phyloP scores from a whole-genome alignment of 2,113 vertebrate genomes.

The Neodon shergylaensis region DNA sequence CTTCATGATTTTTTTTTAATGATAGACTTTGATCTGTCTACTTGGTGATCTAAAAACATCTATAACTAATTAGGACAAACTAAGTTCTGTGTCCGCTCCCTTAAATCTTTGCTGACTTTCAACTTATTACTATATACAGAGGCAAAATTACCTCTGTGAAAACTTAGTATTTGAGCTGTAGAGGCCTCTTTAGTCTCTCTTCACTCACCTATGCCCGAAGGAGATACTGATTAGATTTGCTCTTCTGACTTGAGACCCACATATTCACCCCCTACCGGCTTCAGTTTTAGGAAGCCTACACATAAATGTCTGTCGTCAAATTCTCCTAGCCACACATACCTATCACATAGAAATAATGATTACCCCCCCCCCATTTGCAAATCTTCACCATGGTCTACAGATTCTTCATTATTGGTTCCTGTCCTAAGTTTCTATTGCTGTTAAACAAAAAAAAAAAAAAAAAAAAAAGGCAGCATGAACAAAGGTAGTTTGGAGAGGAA shows the following conservation, averaged over 20 bases:
- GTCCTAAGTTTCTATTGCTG: too few relatives aligned
- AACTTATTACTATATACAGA: neutral
- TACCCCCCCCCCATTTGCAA: too few relatives aligned
- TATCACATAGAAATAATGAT: too few relatives aligned
- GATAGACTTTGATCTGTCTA: slow-evolving; percentile 34
- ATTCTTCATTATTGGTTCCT: too few relatives aligned
- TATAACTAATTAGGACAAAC: slow-evolving; percentile 42
- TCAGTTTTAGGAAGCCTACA: neutral
- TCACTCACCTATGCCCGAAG: neutral
- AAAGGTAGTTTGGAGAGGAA: neutral
- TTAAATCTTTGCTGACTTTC: neutral
- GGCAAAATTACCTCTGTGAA: neutral
- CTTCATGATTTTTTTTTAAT: slow-evolving; percentile 29
- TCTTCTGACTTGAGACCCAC: neutral
- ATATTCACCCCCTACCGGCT: neutral
- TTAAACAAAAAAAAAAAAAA: too few relatives aligned
- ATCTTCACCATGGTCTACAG: too few relatives aligned
- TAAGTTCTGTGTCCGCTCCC: neutral
- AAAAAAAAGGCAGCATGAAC: too few relatives aligned
- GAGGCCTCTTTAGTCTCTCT: neutral
- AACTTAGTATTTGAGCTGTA: neutral
- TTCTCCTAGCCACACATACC: neutral
- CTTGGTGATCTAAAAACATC: slow-evolving; percentile 18
- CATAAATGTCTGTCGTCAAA: neutral
- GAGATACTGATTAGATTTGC: neutral